Evolutionary conservation across 2,113 vertebrate species (phyloP).

Genomic region (Platichthys flesus): DNA sequence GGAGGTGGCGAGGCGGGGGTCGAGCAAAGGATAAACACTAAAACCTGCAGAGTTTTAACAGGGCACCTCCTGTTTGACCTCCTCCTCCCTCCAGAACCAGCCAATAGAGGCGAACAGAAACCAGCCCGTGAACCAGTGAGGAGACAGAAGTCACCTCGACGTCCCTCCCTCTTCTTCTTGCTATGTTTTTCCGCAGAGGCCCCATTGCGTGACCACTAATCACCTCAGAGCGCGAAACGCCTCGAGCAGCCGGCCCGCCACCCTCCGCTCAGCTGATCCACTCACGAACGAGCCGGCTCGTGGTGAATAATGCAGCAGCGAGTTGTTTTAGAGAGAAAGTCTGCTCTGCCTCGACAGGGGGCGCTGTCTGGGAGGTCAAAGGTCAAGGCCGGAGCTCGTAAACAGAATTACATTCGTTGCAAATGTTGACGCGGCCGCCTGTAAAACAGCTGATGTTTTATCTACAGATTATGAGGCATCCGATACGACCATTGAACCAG

Average conservation of each 20-base stretch:
- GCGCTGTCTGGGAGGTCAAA: not conserved
- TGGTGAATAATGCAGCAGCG: constrained; percentile 38
- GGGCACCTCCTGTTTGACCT: constrained; percentile 17
- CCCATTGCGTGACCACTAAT: constrained; percentile 59
- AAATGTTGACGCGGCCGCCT: not conserved
- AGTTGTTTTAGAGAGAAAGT: not conserved
- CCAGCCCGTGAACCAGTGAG: constrained; percentile 27
- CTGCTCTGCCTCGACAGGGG: not conserved
- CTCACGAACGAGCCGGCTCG: not conserved
- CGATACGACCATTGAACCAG: not conserved
- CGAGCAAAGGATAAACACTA: constrained; percentile 14
- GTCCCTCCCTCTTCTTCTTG: not conserved
- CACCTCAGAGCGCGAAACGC: constrained; percentile 14
- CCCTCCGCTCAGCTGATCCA: not conserved
- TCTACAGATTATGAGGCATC: not conserved
- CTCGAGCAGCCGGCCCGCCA: not conserved
- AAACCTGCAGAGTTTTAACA: constrained; percentile 17
- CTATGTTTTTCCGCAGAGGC: not conserved
- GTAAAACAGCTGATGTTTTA: not conserved
- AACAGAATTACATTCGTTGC: not conserved
- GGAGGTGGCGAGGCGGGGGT: not conserved
- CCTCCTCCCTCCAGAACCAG: not conserved
- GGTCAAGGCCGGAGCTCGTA: not conserved
- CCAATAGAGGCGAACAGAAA: not conserved
- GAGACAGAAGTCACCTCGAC: not conserved